These are phyloP conservation scores for Phenacoccus solenopsis DNA, from an alignment of 1,140 invertebrate genomes.

Conservation along the genomic window DNA sequence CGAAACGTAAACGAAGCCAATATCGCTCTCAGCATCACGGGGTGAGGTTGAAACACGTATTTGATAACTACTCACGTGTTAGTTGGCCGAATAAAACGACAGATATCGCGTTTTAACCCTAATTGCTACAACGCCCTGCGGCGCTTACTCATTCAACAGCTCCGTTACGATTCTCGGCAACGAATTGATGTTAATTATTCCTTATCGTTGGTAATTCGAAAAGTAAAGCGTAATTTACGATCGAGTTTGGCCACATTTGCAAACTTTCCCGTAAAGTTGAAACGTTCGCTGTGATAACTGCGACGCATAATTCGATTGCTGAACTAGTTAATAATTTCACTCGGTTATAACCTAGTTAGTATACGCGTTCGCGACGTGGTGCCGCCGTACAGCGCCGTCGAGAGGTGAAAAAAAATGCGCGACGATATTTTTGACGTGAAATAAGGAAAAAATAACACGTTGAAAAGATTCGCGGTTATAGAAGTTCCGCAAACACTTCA, in stretches of 20 bases:
- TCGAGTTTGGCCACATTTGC: not conserved
- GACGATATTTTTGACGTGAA: too few relatives aligned
- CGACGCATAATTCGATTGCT: not conserved
- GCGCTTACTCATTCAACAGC: not conserved
- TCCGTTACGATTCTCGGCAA: not conserved
- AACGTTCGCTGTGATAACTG: not conserved
- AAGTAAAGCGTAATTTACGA: constrained; percentile 2
- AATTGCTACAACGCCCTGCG: not conserved
- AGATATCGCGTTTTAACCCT: not conserved
- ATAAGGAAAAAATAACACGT: too few relatives aligned
- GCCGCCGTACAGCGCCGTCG: too few relatives aligned
- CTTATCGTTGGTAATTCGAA: constrained; percentile 1
- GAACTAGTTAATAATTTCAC: constrained; percentile 2
- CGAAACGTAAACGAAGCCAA: too few relatives aligned
- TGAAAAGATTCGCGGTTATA: too few relatives aligned
- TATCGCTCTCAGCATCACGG: too few relatives aligned
- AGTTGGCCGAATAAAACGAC: not conserved
- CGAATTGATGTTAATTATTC: not conserved
- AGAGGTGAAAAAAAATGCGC: too few relatives aligned
- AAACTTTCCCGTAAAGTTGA: too few relatives aligned
- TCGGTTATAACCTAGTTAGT: not conserved
- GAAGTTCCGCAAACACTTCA: too few relatives aligned
- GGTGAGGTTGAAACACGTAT: too few relatives aligned
- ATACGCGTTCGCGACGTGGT: too few relatives aligned
- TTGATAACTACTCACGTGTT: too few relatives aligned